A percentile compares a stretch with the other conserved stretches of the same genome.
These are phyloP conservation scores for Chrysochloris asiatica DNA, from an alignment of 2,113 vertebrate species.

Conservation along the genomic window DNA sequence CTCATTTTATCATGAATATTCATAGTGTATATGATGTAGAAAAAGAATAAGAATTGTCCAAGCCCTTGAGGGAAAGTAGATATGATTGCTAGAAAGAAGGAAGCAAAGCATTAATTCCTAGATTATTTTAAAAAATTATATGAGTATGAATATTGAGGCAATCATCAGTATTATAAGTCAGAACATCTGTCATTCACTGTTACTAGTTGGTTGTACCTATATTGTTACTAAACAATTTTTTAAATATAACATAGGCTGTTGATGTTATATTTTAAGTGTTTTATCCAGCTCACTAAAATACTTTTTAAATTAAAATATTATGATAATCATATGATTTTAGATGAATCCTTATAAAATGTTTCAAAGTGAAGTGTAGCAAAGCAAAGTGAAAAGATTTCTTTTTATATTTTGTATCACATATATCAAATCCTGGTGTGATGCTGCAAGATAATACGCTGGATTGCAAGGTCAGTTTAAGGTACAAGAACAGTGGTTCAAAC, in stretches of 20 bases:
- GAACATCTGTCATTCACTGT: not conserved
- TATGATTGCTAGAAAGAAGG: conserved; percentile 23
- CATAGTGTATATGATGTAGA: conserved; percentile 54
- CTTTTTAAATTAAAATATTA: not conserved
- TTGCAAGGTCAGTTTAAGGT: too few species aligned
- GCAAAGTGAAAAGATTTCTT: not conserved
- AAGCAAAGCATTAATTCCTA: conserved; percentile 44
- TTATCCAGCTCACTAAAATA: not conserved
- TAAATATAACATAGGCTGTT: not conserved
- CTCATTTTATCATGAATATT: conserved; percentile 78
- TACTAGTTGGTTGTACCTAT: not conserved
- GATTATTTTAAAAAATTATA: conserved; percentile 41
- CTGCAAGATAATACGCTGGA: too few species aligned
- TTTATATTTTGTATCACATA: too few species aligned
- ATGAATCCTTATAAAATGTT: not conserved
- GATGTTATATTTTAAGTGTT: conserved; percentile 11
- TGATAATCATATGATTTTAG: not conserved
- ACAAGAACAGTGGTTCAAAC: too few species aligned
- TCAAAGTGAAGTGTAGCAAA: not conserved
- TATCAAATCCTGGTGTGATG: too few species aligned
- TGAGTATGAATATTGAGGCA: conserved; percentile 3
- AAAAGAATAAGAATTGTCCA: conserved; percentile 57
- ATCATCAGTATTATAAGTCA: not conserved
- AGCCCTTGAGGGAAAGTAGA: conserved; percentile 21
- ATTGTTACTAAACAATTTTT: not conserved